phyloP scores from a whole-genome alignment of 1,140 invertebrate genomes.

The Euura saliciscinereae region DNA sequence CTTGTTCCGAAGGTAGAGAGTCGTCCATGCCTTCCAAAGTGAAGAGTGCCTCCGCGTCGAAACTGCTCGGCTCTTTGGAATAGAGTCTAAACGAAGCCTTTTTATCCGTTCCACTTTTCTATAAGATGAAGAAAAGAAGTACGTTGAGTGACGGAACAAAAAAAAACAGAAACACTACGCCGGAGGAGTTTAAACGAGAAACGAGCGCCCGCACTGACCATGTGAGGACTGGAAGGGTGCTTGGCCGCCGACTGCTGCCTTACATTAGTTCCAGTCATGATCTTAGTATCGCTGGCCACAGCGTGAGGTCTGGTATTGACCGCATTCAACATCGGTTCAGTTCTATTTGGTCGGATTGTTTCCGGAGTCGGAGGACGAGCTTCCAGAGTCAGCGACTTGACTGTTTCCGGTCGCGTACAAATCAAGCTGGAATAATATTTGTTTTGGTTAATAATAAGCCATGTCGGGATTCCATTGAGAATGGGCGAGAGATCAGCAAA shows the following conservation, averaged over 20 bases:
- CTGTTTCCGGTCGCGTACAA: constrained; percentile 35
- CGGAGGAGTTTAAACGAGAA: too few species aligned
- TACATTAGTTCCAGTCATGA: constrained; percentile 27
- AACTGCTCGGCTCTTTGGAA: constrained; percentile 40
- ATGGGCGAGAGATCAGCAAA: neutral
- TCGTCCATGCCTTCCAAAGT: constrained; percentile 63
- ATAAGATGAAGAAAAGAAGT: constrained; percentile 19
- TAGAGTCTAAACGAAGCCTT: constrained; percentile 25
- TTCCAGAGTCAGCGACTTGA: constrained; percentile 33
- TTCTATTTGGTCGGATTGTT: constrained; percentile 33
- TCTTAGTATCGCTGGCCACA: constrained; percentile 11
- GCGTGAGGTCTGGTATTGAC: constrained; percentile 23
- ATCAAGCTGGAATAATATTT: constrained; percentile 35
- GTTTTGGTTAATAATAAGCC: neutral
- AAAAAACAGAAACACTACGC: too few species aligned
- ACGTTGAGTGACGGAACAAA: neutral
- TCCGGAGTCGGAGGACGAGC: constrained; percentile 37
- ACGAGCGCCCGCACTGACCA: constrained; percentile 26
- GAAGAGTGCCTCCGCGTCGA: constrained; percentile 61
- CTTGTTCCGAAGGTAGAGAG: constrained; percentile 30
- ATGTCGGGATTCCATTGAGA: neutral
- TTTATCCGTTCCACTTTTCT: constrained; percentile 43
- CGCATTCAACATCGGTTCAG: constrained; percentile 33
- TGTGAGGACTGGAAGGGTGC: constrained; percentile 26
- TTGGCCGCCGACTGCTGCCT: constrained; percentile 30